Evolutionary conservation across 1,140 invertebrate genomes (phyloP).

Genomic region (Calliphora vicina): DNA sequence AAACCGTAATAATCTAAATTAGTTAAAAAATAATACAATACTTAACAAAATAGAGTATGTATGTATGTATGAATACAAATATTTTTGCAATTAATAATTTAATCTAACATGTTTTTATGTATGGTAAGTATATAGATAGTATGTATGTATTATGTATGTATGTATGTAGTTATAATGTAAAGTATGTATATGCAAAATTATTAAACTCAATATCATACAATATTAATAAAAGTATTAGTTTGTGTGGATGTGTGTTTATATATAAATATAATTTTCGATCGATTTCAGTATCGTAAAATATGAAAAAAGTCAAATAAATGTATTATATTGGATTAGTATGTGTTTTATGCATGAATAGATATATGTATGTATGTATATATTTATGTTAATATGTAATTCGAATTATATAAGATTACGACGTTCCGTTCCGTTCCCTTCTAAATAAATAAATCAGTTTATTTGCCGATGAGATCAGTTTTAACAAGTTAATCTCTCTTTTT

Average conservation of each 20-base stretch:
- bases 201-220: neutral
- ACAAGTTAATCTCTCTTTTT: neutral
- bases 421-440: neutral
- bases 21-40: neutral
- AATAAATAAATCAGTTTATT: neutral
- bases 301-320: neutral
- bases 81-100: neutral
- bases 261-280: neutral
- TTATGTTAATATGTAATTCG: neutral
- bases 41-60: neutral
- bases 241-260: neutral
- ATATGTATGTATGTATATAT: neutral
- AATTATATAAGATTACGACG: neutral
- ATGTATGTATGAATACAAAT: neutral
- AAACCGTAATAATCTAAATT: neutral
- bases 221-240: neutral
- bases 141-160: neutral
- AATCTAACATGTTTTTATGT: slow-evolving; percentile 4
- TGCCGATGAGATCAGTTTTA: neutral
- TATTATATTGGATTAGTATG: slow-evolving; percentile 2
- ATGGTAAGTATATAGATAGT: neutral
- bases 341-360: neutral
- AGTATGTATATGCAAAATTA: neutral
- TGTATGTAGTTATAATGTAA: neutral
- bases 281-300: neutral